Conservation (phyloP, 2,113 vertebrate genomes). For the Nyctibius bracteatus region DNA sequence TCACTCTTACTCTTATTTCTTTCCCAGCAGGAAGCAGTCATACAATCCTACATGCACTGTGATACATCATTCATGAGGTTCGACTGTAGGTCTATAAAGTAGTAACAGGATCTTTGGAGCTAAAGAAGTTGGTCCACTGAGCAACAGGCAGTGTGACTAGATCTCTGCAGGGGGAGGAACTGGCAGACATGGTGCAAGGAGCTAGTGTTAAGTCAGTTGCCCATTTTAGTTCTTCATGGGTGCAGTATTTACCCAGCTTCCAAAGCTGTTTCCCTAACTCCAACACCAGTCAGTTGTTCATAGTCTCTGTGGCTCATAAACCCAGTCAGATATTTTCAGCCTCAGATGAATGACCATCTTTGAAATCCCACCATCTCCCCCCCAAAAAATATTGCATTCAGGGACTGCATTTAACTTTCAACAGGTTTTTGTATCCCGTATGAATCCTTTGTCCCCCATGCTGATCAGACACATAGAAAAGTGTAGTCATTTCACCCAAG, state of each 20-base stretch:
- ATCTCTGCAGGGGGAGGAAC: background rate
- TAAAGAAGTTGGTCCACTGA: background rate
- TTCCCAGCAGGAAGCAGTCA: background rate
- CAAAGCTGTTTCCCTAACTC: background rate
- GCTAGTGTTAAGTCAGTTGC: rapidly evolving
- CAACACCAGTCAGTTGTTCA: rapidly evolving
- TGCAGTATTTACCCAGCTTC: background rate
- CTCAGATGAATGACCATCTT: background rate
- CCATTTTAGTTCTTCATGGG: background rate
- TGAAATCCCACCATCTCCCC: background rate
- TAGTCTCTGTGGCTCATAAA: background rate
- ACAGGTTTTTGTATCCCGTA: background rate
- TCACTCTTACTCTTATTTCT: background rate
- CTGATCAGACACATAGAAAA: background rate
- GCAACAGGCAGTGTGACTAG: background rate
- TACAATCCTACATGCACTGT: background rate
- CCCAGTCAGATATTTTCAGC: background rate
- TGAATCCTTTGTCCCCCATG: background rate
- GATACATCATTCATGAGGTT: background rate
- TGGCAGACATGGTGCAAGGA: background rate
- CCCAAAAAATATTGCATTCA: background rate
- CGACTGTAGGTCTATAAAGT: rapidly evolving
- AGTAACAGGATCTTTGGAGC: background rate
- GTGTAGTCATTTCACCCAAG: slow-evolving; percentile 38
- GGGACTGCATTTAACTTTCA: background rate